Conservation (phyloP, 2,113 vertebrate genomes). For the Daboia siamensis region DNA sequence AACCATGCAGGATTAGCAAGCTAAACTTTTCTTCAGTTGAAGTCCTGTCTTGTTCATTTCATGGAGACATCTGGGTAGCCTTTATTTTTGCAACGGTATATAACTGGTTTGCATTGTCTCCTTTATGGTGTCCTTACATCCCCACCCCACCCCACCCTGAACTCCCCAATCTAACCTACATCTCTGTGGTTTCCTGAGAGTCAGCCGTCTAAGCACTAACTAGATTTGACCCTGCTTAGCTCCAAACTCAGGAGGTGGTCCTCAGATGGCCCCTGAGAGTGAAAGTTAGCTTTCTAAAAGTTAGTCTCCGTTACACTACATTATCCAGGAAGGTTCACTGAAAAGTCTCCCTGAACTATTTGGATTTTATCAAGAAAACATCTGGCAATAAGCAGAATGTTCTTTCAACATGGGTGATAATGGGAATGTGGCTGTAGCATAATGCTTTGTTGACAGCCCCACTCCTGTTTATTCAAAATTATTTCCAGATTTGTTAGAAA, state of each 20-base stretch:
- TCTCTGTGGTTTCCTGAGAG: not conserved
- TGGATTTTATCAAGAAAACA: not conserved
- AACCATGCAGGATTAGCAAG: not conserved
- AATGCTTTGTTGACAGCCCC: not conserved
- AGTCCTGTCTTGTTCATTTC: not conserved
- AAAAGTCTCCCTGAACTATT: not conserved
- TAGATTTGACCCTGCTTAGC: not conserved
- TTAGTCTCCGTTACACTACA: not conserved
- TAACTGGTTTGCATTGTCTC: not conserved
- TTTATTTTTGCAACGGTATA: not conserved
- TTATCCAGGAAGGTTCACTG: not conserved
- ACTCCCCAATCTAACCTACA: not conserved
- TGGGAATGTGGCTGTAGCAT: not conserved
- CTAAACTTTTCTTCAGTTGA: not conserved
- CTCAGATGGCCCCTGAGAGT: not conserved
- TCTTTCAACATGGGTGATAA: not conserved
- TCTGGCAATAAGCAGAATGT: not conserved
- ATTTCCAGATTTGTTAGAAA: not conserved
- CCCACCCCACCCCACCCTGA: fast-evolving
- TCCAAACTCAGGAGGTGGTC: not conserved
- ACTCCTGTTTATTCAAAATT: not conserved
- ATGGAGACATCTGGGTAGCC: not conserved
- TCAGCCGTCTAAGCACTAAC: not conserved
- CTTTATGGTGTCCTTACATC: not conserved
- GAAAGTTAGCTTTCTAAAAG: not conserved